These are phyloP conservation scores for Mesembrinibis cayennensis DNA, from an alignment of 2,113 vertebrate genomes.

Conservation along the genomic window DNA sequence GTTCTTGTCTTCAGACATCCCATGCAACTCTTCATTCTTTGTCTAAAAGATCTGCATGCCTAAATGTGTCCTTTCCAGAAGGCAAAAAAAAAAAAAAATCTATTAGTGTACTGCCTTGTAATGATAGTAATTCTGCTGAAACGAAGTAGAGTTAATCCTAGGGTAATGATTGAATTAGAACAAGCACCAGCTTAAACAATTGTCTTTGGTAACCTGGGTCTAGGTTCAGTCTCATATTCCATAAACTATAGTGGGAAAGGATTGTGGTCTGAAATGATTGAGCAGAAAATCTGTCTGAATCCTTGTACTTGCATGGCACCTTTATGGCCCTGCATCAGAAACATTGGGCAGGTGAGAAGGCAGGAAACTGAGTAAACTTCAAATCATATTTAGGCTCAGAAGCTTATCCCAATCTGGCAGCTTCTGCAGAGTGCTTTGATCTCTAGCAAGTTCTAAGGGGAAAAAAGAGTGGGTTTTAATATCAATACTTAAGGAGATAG, in stretches of 20 bases:
- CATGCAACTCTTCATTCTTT: background rate
- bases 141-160: background rate
- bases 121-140: background rate
- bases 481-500: background rate
- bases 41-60: background rate
- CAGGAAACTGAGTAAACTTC: background rate
- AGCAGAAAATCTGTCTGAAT: background rate
- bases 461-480: rapidly evolving
- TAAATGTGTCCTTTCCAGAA: background rate
- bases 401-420: background rate
- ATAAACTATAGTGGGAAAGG: background rate
- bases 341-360: background rate
- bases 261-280: background rate
- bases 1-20: background rate
- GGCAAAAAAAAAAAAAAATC: background rate
- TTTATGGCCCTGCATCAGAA: background rate
- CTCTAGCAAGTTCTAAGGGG: background rate
- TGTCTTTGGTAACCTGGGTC: background rate
- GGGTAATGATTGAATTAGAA: background rate
- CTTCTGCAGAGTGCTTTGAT: background rate
- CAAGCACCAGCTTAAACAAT: background rate
- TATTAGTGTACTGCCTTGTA: background rate
- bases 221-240: background rate
- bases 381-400: background rate
- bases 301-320: background rate